Evolutionary conservation across 2,888 invertebrate species (phyloP).

Genomic region (Catocala fraxini): DNA sequence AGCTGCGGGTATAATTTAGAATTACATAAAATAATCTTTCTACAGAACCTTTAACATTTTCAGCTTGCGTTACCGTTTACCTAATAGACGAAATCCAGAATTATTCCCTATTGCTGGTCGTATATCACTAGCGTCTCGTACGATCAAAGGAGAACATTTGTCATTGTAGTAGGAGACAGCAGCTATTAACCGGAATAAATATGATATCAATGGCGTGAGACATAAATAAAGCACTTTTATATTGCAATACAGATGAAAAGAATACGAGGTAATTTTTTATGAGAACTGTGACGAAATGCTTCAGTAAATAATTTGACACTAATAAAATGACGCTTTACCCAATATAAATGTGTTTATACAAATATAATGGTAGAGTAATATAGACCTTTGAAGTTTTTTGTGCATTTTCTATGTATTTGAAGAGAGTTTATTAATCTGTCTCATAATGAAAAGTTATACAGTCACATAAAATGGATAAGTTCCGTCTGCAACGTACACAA

Average conservation of each 20-base stretch:
- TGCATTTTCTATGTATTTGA: no score
- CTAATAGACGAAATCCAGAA: conserved; percentile 24
- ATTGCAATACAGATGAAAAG: not conserved
- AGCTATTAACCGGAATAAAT: conserved; percentile 40
- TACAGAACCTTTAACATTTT: conserved; percentile 7
- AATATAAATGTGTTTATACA: no score
- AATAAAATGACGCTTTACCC: no score
- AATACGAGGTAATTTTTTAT: not conserved
- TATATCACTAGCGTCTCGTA: conserved; percentile 29
- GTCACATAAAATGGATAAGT: no score
- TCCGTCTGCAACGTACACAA: no score
- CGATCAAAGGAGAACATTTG: conserved; percentile 42
- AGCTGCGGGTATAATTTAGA: no score
- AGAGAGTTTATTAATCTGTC: no score
- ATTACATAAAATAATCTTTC: not conserved
- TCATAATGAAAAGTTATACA: no score
- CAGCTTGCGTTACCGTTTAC: not conserved
- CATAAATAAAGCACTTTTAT: conserved; percentile 32
- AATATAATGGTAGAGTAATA: no score
- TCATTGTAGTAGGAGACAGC: conserved; percentile 34
- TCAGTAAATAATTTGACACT: no score
- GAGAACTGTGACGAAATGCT: not conserved
- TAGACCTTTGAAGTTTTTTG: no score
- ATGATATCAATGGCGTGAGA: conserved; percentile 30
- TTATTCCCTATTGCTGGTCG: conserved; percentile 7